Evolutionary conservation across 2,888 invertebrate genomes (phyloP), one percentile per base, ranked within the genome.

Genomic region (Deilephila porcellus): DNA sequence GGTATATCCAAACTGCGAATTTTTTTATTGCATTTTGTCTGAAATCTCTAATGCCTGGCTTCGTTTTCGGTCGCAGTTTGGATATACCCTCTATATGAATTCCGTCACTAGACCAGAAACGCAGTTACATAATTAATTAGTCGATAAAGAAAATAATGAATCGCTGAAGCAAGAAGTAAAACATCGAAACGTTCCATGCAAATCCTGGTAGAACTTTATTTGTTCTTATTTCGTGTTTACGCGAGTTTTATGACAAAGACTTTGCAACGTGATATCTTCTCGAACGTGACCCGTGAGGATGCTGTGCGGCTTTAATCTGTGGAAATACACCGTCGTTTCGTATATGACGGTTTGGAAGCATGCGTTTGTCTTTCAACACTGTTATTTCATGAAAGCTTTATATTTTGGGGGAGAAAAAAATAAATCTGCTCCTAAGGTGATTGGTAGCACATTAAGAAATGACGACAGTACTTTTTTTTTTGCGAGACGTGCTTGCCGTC

Each of bases 191-290:
- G 37, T 64, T n/a, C 3, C 7, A 56, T 45, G 8, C 20, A 25
- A 67, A 45, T 25, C n/a, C 63, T 62, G 45, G 45, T 45, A 64
- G 11, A 52, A 5, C 78, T 73, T 60, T 76, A 67, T 67, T 67
- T 52, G 67, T 60, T 29, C 17, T 7, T 29, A 67, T 67, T 67
- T 52, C 67, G 67, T 52, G 52, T 67, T 67, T 52, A 52, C 67
- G 52, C 6, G 17, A 52, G 52, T 67, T 67, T 67, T 67, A 52
- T 67, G 45, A 67, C 67, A 52, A 67, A 67, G 6, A 67, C 52
- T 25, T 37, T 52, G 67, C 67, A 67, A 67, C 52, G 67, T 67
- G 67, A 67, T 67, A 25, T 78, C 74, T 74, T 74, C 32, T 62
- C 64, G 52, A 56, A 62, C 62, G 29, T 4, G 56, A 45, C 56